Base-by-base conservation (phyloP, 2,888 invertebrate species). In the Brachypterus glaber region DNA sequence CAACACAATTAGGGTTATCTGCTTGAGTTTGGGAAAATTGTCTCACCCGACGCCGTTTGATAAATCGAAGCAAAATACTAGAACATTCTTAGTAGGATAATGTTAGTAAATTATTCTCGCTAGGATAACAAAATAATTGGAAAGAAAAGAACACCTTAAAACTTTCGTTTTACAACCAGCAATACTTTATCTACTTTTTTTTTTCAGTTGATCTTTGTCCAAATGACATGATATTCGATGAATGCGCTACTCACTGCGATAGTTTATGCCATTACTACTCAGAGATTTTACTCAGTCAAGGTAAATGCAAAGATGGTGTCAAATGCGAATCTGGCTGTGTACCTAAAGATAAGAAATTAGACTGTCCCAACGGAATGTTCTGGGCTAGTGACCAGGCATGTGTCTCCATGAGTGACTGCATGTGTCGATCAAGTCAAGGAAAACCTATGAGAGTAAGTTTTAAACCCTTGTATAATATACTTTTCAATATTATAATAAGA, bases 351-450 rank as follows among this genome's bases (percentile, higher is more conserved):
- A 58, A 55, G 39, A 42, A 43, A 17, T 18, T 40, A 48, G 60
- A 5, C 3, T 88, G 88, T 51, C 71, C 70, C 0, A 50, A 59
- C 2, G 73, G 76, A 2, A 71, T 70, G 46, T 69, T 72, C 34
- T 86, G 86, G 82, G 72, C 82, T 2, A 85, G 89, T 57, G 70
- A 72, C 45, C 59, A 67, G 16, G 80, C 77, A 0, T 92, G 91
- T 53, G 85, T 89, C 1, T 67, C 74, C 0, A 58, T 71, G 9
- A 72, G 74, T 25, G 81, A 87, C 54, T 92, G 91, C 54, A 77
- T 83, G 8, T 92, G 91, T 57, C 68, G 72, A 39, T 74, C 79
- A 26, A 69, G 71, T 9, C 62, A 75, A 11, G 82, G 82, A 14
- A 65, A 71, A 31, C 67, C 77, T 7, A 68, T 87, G 2, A 77